Base-by-base conservation (phyloP, 2,888 invertebrate genomes). In the Drosophila niveifrons region DNA sequence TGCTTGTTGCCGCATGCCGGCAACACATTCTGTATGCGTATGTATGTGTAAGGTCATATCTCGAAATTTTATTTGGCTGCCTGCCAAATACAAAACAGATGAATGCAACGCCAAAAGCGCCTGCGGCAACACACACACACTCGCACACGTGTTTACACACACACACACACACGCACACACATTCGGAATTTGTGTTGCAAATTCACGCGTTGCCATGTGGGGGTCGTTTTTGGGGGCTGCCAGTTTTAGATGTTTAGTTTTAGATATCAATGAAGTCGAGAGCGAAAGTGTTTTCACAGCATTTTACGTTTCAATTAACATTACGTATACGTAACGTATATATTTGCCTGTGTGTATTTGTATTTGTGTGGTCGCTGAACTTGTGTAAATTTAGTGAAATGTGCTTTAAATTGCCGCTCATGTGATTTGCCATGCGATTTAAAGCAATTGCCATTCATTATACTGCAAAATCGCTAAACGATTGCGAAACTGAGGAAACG, bases 11-110 rank as follows among this genome's bases (percentile, higher is more conserved):
- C 68, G 66, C 71, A 79, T 51, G 67, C 76, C 73, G 78, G 63
- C 78, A 76, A 57, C 66, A 76, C 74, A 78, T 63, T 58, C 61
- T 61, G 61, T 39, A 4, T 50, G 28, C 43, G 41, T 53, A 8
- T 67, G 75, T 66, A 73, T 78, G 79, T 68, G 71, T 85, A 84
- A 84, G 83, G 83, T 84, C 88, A 88, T 82, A 80, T 85, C 83
- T 75, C 80, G 82, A 82, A 85, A 88, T 75, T 88, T 83, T 81
- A 78, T 86, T 86, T 86, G 85, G 85, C 87, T 78, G 82, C 82
- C 78, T 80, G 85, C 85, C 85, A 86, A 89, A 86, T 65, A 80
- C 74, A 75, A 75, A 80, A 81, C 80, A 78, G 80, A 80, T 83
- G 84, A 75, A 74, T 78, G 82, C 80, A 79, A 51, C 72, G 64